phyloP scores from a whole-genome alignment of 2,797 vertebrate genomes.

The Artibeus lituratus region DNA sequence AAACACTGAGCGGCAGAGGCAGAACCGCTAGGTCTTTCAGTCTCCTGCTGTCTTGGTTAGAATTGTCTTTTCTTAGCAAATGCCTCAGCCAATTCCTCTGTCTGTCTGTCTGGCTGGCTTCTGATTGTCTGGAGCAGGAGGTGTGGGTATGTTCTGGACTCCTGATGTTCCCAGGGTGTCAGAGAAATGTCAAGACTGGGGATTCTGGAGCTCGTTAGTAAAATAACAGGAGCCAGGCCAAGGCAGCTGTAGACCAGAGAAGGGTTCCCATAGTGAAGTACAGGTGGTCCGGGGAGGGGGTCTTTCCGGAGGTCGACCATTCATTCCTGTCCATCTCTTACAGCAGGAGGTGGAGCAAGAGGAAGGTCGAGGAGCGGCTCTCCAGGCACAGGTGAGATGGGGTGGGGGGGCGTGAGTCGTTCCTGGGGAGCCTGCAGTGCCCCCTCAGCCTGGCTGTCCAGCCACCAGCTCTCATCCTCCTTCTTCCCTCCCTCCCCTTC shows the following conservation, averaged over 20 bases:
- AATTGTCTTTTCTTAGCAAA: not conserved
- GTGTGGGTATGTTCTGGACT: not conserved
- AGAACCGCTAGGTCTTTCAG: rapidly evolving
- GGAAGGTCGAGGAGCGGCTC: rapidly evolving
- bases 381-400: conserved; percentile 5
- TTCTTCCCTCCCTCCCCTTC: not conserved
- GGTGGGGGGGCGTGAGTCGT: too few species aligned
- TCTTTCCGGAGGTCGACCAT: not conserved
- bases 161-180: not conserved
- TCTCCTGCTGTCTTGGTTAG: not conserved
- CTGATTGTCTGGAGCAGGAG: not conserved
- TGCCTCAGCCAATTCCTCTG: not conserved
- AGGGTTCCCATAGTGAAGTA: not conserved
- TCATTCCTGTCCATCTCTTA: not conserved
- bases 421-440: not conserved
- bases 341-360: not conserved
- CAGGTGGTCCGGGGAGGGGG: not conserved
- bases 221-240: too few species aligned
- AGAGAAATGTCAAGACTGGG: not conserved
- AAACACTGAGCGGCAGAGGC: not conserved
- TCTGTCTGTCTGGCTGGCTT: not conserved
- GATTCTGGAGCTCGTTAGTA: not conserved
- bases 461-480: not conserved
- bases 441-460: rapidly evolving
- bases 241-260: not conserved